Conservation (phyloP, 2,113 vertebrate species). For the Coptodon bakossiorum region DNA sequence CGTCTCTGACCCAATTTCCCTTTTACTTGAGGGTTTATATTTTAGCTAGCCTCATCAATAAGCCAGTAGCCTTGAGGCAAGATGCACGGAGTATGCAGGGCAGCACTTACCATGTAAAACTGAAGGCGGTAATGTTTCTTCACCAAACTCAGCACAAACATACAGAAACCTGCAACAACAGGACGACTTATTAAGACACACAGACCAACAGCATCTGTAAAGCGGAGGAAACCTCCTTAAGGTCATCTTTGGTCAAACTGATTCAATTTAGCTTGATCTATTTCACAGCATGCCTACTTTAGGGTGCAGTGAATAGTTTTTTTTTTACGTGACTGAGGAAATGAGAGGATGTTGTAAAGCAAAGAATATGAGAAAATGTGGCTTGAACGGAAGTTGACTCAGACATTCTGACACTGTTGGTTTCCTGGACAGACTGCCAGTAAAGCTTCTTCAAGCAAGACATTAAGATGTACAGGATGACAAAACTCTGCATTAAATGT, state of each 20-base stretch:
- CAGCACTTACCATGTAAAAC: slow-evolving; percentile 95
- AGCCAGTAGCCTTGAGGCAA: background rate
- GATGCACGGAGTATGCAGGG: background rate
- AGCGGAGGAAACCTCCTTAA: background rate
- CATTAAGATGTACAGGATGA: background rate
- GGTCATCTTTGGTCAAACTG: background rate
- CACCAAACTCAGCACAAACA: slow-evolving; percentile 97
- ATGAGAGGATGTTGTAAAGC: background rate
- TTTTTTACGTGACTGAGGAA: background rate
- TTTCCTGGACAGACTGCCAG: background rate
- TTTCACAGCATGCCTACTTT: background rate
- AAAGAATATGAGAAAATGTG: background rate
- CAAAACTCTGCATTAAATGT: background rate
- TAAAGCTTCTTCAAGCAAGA: fast-evolving
- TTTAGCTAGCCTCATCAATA: slow-evolving; percentile 13
- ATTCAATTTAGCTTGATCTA: slow-evolving; percentile 23
- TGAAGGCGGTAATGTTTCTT: slow-evolving; percentile 99
- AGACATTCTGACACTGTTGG: background rate
- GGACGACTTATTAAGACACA: background rate
- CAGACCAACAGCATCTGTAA: background rate
- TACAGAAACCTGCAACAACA: slow-evolving; percentile 84
- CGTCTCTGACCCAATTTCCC: background rate
- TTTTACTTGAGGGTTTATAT: background rate
- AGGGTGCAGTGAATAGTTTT: background rate
- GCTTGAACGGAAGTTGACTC: background rate